Conservation (phyloP, 2,888 invertebrate genomes). For the Drosophila mettleri region DNA sequence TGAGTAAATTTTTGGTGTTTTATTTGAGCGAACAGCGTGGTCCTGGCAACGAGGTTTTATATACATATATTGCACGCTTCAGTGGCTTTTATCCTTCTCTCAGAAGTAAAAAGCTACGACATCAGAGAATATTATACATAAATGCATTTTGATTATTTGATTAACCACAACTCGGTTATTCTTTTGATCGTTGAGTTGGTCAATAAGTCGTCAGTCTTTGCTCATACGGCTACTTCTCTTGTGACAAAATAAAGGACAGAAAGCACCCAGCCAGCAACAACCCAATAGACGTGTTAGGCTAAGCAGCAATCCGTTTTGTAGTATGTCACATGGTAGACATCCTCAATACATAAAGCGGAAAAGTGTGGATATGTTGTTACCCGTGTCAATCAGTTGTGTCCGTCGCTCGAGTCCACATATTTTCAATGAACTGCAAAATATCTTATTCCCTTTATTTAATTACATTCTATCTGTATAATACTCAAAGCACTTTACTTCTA, state of each 20-base stretch:
- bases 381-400: conserved; percentile 57
- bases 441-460: conserved; percentile 44
- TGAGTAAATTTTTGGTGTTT: background rate
- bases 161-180: conserved; percentile 58
- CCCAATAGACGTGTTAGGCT: background rate
- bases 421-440: conserved; percentile 60
- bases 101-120: conserved; percentile 36
- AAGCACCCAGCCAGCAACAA: background rate
- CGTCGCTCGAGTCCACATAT: conserved; percentile 12
- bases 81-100: conserved; percentile 31
- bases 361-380: conserved; percentile 39
- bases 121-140: conserved; percentile 39
- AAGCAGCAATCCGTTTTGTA: background rate
- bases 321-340: background rate
- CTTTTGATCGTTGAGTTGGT: conserved; percentile 27
- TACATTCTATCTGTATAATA: conserved; percentile 37
- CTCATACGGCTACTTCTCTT: background rate
- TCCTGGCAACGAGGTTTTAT: background rate
- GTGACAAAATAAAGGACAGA: background rate
- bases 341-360: conserved; percentile 1
- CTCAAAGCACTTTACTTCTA: conserved; percentile 21
- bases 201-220: conserved; percentile 10
- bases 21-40: background rate
- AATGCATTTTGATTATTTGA: conserved; percentile 64
- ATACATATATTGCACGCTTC: conserved; percentile 34